Conservation (phyloP, 1,140 invertebrate species). For the Aphelinus atriplicis region DNA sequence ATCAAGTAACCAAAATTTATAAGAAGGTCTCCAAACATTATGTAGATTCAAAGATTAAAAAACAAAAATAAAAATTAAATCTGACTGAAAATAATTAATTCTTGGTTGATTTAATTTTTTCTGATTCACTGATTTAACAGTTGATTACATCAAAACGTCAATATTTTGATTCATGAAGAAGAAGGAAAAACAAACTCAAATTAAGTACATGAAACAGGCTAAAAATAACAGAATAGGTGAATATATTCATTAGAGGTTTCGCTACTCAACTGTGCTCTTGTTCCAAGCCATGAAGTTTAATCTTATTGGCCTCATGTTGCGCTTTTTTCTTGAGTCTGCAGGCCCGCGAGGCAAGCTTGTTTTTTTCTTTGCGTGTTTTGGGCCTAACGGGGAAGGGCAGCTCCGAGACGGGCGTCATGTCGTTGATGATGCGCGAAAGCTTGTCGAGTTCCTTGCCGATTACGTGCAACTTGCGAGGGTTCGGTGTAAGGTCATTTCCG, state of each 20-base stretch:
- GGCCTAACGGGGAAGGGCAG: constrained; percentile 88
- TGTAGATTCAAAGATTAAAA: too few species aligned
- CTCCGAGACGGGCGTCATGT: constrained; percentile 95
- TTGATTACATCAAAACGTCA: too few species aligned
- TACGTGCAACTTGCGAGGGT: constrained; percentile 87
- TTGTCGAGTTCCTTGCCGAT: constrained; percentile 95
- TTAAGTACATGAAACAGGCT: constrained; percentile 6
- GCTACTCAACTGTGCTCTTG: constrained; percentile 84
- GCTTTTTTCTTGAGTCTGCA: constrained; percentile 95
- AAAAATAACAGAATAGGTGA: constrained; percentile 16
- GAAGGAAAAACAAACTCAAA: constrained; percentile 19
- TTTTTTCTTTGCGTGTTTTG: constrained; percentile 96
- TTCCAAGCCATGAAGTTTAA: constrained; percentile 93
- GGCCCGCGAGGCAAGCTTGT: constrained; percentile 95
- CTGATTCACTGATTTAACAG: too few species aligned
- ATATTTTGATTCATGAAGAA: not conserved
- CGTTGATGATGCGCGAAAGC: constrained; percentile 89
- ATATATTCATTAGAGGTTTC: not conserved
- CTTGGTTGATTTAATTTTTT: too few species aligned
- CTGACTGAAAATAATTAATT: too few species aligned
- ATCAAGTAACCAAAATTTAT: too few species aligned
- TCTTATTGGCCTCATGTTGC: constrained; percentile 94
- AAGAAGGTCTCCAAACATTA: too few species aligned
- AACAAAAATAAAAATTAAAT: too few species aligned
- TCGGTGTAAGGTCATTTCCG: constrained; percentile 96